phyloP scores from a whole-genome alignment of 1,140 invertebrate species.

The Octopus bimaculoides region DNA sequence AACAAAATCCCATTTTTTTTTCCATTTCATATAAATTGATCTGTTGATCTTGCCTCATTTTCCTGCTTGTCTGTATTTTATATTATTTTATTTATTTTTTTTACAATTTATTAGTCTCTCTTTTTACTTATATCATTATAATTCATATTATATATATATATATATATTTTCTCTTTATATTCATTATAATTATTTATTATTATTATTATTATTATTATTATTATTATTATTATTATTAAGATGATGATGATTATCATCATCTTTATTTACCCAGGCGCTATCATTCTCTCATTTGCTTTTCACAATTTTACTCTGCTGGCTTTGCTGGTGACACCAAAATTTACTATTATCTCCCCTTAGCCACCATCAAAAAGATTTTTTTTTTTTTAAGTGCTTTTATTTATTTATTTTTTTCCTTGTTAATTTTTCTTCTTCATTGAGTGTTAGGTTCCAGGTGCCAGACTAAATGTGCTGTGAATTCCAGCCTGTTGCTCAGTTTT shows the following conservation, averaged over 20 bases:
- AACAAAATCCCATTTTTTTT: too few relatives aligned
- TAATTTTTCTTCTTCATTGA: background rate
- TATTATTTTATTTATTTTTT: too few relatives aligned
- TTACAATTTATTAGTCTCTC: too few relatives aligned
- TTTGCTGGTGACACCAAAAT: background rate
- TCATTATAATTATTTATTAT: background rate
- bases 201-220: background rate
- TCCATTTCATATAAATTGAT: too few relatives aligned
- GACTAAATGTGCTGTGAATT: constrained; percentile 70
- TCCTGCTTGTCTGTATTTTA: too few relatives aligned
- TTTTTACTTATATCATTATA: too few relatives aligned
- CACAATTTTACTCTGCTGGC: background rate
- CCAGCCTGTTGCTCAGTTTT: constrained; percentile 30
- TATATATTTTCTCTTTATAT: background rate
- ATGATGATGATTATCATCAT: too few relatives aligned
- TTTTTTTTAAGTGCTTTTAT: too few relatives aligned
- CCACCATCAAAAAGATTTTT: background rate
- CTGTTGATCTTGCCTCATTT: too few relatives aligned
- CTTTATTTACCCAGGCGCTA: too few relatives aligned
- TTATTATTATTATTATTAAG: too few relatives aligned
- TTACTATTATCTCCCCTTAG: background rate
- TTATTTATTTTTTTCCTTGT: too few relatives aligned
- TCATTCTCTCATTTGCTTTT: background rate
- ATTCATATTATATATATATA: background rate
- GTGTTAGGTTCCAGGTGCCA: constrained; percentile 64